A percentile compares a stretch with the other conserved stretches of the same genome.
Evolutionary conservation across 1,140 invertebrate genomes (phyloP).

Genomic region (Tetragonula clypearis): DNA sequence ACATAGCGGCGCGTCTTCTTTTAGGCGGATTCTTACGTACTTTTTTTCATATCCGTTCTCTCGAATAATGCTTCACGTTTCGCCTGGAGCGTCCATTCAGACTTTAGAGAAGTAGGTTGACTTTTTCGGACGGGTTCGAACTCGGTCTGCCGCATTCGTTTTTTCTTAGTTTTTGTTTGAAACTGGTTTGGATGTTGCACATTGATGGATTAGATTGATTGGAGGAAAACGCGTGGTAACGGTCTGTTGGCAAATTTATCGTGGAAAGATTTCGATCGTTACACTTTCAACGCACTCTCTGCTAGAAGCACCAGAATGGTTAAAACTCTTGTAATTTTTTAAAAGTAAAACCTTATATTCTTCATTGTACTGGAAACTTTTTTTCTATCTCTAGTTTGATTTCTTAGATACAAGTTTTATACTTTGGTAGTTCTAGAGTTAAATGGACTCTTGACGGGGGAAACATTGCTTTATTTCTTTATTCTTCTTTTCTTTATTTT

Average conservation of each 20-base stretch:
- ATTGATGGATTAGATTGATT: neutral
- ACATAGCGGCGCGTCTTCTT: conserved; percentile 9
- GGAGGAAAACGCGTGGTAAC: neutral
- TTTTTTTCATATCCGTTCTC: neutral
- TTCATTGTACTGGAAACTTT: no score
- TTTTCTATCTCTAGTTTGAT: no score
- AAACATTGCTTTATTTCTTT: no score
- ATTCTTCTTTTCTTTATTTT: no score
- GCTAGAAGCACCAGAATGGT: no score
- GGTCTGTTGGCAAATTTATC: neutral
- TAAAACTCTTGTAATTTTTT: no score
- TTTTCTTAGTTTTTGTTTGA: neutral
- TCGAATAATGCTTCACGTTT: neutral
- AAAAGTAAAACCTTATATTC: no score
- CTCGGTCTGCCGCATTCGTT: no score
- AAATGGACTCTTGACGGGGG: no score
- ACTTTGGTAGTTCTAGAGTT: no score
- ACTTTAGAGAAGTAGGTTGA: conserved; percentile 8
- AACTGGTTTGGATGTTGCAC: neutral
- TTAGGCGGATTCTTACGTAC: neutral
- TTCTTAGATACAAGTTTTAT: no score
- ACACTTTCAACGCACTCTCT: neutral
- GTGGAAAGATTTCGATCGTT: neutral
- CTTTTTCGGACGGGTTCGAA: neutral
- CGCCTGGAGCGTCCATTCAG: neutral